Base-by-base conservation (phyloP, 2,113 vertebrate species). In the Crotalus viridis region DNA sequence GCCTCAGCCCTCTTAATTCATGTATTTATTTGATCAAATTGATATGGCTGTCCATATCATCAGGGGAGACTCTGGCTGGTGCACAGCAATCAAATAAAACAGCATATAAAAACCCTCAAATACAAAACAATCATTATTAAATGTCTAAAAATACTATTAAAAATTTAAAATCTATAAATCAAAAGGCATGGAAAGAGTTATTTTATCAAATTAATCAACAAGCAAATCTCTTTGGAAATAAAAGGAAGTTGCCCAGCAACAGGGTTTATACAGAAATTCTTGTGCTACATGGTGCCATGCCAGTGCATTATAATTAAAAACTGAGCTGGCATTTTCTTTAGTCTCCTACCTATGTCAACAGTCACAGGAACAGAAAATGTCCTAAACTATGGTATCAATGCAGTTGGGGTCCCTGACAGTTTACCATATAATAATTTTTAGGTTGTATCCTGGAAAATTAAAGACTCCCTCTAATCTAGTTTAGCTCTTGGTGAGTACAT, bases 281-380 rank as follows among this genome's bases (percentile, higher is more conserved):
- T 24, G 39, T 55, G 24, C 33, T 54, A 12, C 2, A 26, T 86
- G 26, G 4, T 48, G 7, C 4, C 33, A 12, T 33, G 17, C 51
- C n/a, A 88, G 85, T n/a, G 51, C 74, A 46, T 6, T 93, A 61
- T 87, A 55, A 33, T 26, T 54, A 26, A 3, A 4, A 54, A 24
- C 52, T 91, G 92, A 17, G 55, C 92, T 93, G 88, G 21, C 64
- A 26, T 51, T 93, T 69, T 81, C 91, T 93, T 92, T 92, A 59
- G 88, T n/a, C 26, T 46, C 54, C 48, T 89, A 10, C 88, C 3
- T 17, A 0, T 74, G 51, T 89, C 90, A 92, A 69, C 10, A 87
- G 81, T 21, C 0, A 39, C 57, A 10, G 19, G 87, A 39, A 56
- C 3, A 4, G 21, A 43, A 94, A 92, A 0, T 56, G 89, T n/a